Conservation (phyloP, 1,140 invertebrate genomes). For the Andrena cerasifolii region DNA sequence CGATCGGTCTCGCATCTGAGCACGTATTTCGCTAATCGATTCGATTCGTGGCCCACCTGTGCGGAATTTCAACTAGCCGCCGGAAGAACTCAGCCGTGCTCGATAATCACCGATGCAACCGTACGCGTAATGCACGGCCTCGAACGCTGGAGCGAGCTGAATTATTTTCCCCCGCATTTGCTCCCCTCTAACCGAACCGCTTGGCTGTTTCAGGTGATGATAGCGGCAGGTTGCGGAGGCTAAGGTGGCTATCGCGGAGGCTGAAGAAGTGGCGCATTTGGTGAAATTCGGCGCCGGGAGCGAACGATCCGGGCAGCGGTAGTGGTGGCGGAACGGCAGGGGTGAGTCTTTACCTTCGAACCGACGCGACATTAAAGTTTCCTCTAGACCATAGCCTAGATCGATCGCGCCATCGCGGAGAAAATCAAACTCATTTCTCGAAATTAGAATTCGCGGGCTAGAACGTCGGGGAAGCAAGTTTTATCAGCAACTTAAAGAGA, state of each 20-base stretch:
- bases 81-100: constrained; percentile 14
- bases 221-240: constrained; percentile 69
- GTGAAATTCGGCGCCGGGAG: constrained; percentile 76
- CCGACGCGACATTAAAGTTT: not conserved
- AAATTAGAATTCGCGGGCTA: not conserved
- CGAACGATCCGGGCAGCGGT: constrained; percentile 79
- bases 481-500: constrained; percentile 7
- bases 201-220: constrained; percentile 77
- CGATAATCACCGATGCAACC: constrained; percentile 12
- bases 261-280: constrained; percentile 73
- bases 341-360: constrained; percentile 69
- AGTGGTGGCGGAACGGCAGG: constrained; percentile 81
- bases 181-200: not conserved
- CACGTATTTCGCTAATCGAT: constrained; percentile 72
- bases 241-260: constrained; percentile 61
- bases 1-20: constrained; percentile 53
- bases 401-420: too few relatives aligned
- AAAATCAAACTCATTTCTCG: not conserved
- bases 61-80: constrained; percentile 62
- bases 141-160: too few relatives aligned
- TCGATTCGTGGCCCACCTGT: constrained; percentile 69
- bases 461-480: not conserved
- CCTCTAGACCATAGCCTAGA: too few relatives aligned
- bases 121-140: not conserved
- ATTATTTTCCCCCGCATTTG: too few relatives aligned